Evolutionary conservation across 1,140 invertebrate species (phyloP).

Genomic region (Dufourea novaeangliae): DNA sequence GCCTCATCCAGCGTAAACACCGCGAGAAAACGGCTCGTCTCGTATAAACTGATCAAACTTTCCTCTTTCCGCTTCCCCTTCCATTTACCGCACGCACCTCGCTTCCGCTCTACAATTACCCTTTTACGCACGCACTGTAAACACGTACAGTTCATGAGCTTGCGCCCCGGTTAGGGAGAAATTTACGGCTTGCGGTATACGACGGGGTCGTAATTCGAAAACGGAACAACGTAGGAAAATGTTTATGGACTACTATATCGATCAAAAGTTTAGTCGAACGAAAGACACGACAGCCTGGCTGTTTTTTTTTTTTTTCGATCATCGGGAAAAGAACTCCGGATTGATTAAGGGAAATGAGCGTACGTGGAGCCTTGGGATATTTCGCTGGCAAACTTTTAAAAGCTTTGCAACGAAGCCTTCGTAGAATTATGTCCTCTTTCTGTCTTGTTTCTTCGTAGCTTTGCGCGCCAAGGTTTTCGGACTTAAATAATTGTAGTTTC

Average conservation of each 20-base stretch:
- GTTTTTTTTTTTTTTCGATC: too few species aligned
- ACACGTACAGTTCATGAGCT: neutral
- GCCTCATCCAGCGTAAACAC: slow-evolving; percentile 17
- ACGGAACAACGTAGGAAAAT: too few species aligned
- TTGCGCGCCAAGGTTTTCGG: neutral
- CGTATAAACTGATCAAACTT: slow-evolving; percentile 38
- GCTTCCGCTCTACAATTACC: neutral
- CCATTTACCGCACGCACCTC: neutral
- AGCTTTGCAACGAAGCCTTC: neutral
- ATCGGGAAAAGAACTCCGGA: too few species aligned
- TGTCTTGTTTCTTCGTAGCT: neutral
- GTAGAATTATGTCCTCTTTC: neutral
- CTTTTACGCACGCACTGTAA: slow-evolving; percentile 30
- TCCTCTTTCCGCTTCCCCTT: neutral
- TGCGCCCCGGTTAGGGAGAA: neutral
- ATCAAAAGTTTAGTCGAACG: too few species aligned
- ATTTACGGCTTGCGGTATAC: neutral
- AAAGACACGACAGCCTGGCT: too few species aligned
- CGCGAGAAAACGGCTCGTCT: slow-evolving; percentile 30
- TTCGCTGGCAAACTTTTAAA: neutral
- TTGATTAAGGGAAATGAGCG: neutral
- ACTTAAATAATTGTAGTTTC: slow-evolving; percentile 38
- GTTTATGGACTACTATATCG: too few species aligned
- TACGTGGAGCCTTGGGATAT: neutral
- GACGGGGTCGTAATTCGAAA: neutral